Evolutionary conservation across 2,888 invertebrate species (phyloP), one percentile per base, ranked within the genome.

Genomic region (Hololepta plana): DNA sequence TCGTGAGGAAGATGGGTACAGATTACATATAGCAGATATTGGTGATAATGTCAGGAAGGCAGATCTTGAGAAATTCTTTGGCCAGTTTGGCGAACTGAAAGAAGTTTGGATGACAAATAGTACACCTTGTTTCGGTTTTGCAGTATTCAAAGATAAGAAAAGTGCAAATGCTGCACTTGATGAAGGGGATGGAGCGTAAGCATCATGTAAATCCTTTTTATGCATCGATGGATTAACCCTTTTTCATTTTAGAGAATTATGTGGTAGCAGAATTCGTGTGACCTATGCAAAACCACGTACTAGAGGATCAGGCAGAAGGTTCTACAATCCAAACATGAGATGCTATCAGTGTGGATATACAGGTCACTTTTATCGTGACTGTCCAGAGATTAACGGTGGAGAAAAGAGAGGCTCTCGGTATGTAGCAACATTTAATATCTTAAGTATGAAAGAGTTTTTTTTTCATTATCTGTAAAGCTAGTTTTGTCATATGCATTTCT

Each of bases 121-220:
- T 36, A 62, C 64, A 6, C 67, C 65, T 2, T 64, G 64, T 38
- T 67, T 66, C 52, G 65, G 65, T n/a, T 66, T 67, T 49, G 58
- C 64, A 25, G 64, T 64, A 6, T 67, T 51, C 43, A 59, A 59
- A 38, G 55, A 59, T 34, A 58, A 57, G 37, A 60, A 61, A 37
- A 58, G 61, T 44, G 64, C 64, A 10, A 53, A 51, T 28, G 50
- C 51, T 26, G 60, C 59, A 8, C 35, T 59, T 13, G 53, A 52
- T 38, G 54, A 49, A 26, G 49, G 52, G 12, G 59, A 60, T 44
- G 59, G 59, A 35, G 46, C 49, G 63, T 65, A 55, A 55, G 60
- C 6, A 19, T 26, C 12, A 27, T 27, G 13, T 9, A 12, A 27
- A 2, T 22, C 10, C 17, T 17, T 17, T 17, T 7, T 17, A 7